Evolutionary conservation across 1,140 invertebrate species (phyloP).

Genomic region (Drosophila burlai): DNA sequence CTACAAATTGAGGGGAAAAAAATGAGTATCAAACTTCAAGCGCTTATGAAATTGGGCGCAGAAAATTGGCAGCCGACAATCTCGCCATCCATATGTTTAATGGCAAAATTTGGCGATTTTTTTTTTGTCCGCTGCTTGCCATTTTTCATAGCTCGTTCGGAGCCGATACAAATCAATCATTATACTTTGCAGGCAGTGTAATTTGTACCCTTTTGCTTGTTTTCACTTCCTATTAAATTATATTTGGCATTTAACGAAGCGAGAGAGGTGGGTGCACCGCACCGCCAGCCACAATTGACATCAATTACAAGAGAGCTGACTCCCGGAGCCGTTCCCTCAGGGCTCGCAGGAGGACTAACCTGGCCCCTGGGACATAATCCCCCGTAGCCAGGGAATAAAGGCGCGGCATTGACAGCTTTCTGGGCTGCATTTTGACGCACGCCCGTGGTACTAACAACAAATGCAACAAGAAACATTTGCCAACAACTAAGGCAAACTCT

Average conservation of each 20-base stretch:
- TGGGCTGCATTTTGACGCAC: constrained; percentile 71
- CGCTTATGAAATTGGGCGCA: constrained; percentile 64
- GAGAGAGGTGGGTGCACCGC: constrained; percentile 63
- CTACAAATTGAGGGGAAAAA: constrained; percentile 59
- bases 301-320: constrained; percentile 76
- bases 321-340: constrained; percentile 55
- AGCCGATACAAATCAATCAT: constrained; percentile 83
- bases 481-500: constrained; percentile 39
- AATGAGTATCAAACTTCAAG: constrained; percentile 32
- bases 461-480: constrained; percentile 19
- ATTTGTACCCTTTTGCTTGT: constrained; percentile 79
- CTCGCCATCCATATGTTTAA: constrained; percentile 50
- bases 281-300: constrained; percentile 62
- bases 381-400: constrained; percentile 39
- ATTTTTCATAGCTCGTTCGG: constrained; percentile 59
- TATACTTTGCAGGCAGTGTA: constrained; percentile 64
- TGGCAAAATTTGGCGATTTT: constrained; percentile 46
- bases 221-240: constrained; percentile 84
- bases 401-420: constrained; percentile 69
- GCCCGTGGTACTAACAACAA: constrained; percentile 40
- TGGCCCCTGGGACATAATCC: constrained; percentile 21
- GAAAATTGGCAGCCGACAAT: constrained; percentile 61
- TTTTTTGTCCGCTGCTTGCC: constrained; percentile 20
- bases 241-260: constrained; percentile 81
- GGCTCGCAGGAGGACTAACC: constrained; percentile 11